Conservation (phyloP, 2,888 invertebrate species). For the Muschampia plurimacula region DNA sequence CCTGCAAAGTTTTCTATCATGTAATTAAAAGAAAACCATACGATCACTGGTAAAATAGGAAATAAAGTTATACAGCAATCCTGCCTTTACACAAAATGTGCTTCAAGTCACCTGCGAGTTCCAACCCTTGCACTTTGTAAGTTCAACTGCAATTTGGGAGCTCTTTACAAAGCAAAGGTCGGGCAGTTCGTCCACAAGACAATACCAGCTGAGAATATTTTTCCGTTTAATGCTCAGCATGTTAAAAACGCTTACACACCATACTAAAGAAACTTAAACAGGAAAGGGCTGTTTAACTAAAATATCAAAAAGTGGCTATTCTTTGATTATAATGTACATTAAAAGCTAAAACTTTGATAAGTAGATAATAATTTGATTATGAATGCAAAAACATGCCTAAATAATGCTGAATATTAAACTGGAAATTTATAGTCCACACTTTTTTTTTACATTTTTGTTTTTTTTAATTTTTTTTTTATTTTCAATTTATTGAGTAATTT, state of each 20-base stretch:
- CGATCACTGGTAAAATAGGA: constrained; percentile 67
- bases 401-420: constrained; percentile 86
- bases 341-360: constrained; percentile 79
- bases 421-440: constrained; percentile 82
- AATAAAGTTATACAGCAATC: constrained; percentile 57
- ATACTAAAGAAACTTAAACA: constrained; percentile 60
- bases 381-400: constrained; percentile 82
- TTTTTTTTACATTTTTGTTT: constrained; percentile 67
- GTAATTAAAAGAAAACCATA: constrained; percentile 80
- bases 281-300: constrained; percentile 59
- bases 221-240: constrained; percentile 86
- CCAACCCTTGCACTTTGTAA: constrained; percentile 81
- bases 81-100: constrained; percentile 52
- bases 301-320: constrained; percentile 65
- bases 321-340: constrained; percentile 75
- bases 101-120: constrained; percentile 58
- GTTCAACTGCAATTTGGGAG: constrained; percentile 63
- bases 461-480: constrained; percentile 60
- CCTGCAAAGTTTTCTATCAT: constrained; percentile 84
- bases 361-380: constrained; percentile 71
- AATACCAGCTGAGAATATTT: constrained; percentile 80
- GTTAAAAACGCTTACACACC: constrained; percentile 72
- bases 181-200: constrained; percentile 83
- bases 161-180: constrained; percentile 82
- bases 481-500: constrained; percentile 80